A percentile compares a stretch with the other conserved stretches of the same genome.
Evolutionary conservation across 30 jellyfish, hydroid and myxozoan species (phyloP).

Genomic region (Hydractinia echinata): DNA sequence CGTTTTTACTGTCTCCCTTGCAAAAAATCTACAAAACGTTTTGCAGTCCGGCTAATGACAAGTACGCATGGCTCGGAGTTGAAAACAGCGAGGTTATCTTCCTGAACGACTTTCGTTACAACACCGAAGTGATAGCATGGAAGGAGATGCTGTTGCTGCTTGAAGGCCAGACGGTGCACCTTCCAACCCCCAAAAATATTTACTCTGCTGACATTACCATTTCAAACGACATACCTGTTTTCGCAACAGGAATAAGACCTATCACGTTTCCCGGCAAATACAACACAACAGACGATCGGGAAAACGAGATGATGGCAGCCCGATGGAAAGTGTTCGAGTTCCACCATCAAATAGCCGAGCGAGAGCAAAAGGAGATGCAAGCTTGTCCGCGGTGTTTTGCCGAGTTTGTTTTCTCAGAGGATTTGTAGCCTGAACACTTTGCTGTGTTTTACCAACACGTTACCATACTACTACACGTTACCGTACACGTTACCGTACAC

Average conservation of each 20-base stretch:
- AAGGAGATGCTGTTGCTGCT: constrained; percentile 26
- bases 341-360: too few species aligned
- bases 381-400: too few species aligned
- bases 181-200: constrained; percentile 45
- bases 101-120: constrained; percentile 45
- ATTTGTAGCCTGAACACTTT: too few species aligned
- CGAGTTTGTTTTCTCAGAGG: too few species aligned
- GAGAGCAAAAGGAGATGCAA: too few species aligned
- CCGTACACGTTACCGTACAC: too few species aligned
- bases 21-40: not conserved
- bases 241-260: constrained; percentile 49
- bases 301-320: too few species aligned
- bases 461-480: too few species aligned
- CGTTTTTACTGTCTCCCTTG: constrained; percentile 35
- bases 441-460: too few species aligned
- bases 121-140: constrained; percentile 31
- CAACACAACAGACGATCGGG: too few species aligned
- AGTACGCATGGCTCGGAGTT: constrained; percentile 34
- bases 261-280: too few species aligned
- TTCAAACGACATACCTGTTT: constrained; percentile 21
- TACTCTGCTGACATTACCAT: constrained; percentile 31
- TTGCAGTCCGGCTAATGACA: constrained; percentile 32
- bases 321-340: too few species aligned
- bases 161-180: constrained; percentile 47
- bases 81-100: constrained; percentile 37